These are phyloP conservation scores for Vulpes vulpes DNA, from an alignment of 2,113 vertebrate genomes.

Conservation along the genomic window DNA sequence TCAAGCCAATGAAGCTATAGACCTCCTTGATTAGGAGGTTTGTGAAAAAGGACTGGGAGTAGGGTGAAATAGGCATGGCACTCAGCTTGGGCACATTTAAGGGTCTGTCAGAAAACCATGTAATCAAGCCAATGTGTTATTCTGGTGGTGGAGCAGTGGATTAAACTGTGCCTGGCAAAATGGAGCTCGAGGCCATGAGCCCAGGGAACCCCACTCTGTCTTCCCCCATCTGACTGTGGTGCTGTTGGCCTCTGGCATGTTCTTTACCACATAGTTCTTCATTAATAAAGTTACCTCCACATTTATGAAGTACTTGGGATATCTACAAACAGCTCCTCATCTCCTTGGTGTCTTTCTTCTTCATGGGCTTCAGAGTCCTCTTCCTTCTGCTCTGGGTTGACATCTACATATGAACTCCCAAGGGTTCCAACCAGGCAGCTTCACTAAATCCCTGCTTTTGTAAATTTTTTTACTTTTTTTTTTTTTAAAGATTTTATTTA, in stretches of 20 bases:
- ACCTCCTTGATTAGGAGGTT: background rate
- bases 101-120: background rate
- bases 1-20: background rate
- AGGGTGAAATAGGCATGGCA: background rate
- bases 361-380: background rate
- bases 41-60: background rate
- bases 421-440: background rate
- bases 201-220: background rate
- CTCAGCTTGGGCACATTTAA: background rate
- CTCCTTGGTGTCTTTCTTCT: background rate
- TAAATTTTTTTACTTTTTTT: background rate
- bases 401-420: background rate
- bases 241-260: background rate
- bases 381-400: background rate
- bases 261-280: background rate
- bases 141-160: background rate
- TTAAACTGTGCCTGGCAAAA: background rate
- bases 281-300: background rate
- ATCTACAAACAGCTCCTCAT: background rate
- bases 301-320: background rate
- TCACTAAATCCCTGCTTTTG: background rate
- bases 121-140: background rate
- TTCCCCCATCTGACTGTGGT: background rate
- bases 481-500: too few species aligned
- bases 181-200: background rate